Base-by-base conservation (phyloP, 2,888 invertebrate genomes). In the Megastigmus dorsalis region DNA sequence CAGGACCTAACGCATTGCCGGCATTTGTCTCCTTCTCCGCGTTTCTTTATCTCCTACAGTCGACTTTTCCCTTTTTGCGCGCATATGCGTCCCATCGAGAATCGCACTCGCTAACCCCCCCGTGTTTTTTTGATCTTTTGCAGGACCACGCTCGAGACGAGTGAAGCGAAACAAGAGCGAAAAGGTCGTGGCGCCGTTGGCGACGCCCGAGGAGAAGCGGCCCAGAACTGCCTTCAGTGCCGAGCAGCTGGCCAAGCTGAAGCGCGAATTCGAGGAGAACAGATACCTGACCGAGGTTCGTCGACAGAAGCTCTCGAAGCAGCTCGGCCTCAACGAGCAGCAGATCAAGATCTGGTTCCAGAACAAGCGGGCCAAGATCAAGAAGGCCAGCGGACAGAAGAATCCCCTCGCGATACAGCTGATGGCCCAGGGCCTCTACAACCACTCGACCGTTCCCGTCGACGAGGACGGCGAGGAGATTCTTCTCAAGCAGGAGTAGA, bases 341-440 rank as follows among this genome's bases (percentile, higher is more conserved):
- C 98, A 99, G 89, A 98, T 97, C 87, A 97, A 97, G 90, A 97
- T 97, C 88, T 97, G 97, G 97, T 97, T 97, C 90, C 96, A 98
- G 90, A 97, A 98, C 90, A 97, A 98, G 88, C 91, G 98, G 15
- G 98, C 98, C 79, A 95, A 95, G 88, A 92, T 95, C 84, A 95
- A 95, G 89, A 95, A 95, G 86, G 91, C 93, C 13, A 91, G 91
- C 59, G 93, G 93, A 0, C 91, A 91, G 52, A 92, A 92, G 81
- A 92, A 92, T 84, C 92, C 93, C 0, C 88, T 95, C 70, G 94
- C 95, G 0, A 84, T 94, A 33, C 93, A 94, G 85, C 90, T 95
- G 66, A 94, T 94, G 93, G 94, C 94, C 0, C 94, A 95, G 85
- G 95, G 95, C 0, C 90, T 95, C 5, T 95, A 95, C 89, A 95